Evolutionary conservation across 2,113 vertebrate genomes (phyloP).

Genomic region (Helogale parvula): DNA sequence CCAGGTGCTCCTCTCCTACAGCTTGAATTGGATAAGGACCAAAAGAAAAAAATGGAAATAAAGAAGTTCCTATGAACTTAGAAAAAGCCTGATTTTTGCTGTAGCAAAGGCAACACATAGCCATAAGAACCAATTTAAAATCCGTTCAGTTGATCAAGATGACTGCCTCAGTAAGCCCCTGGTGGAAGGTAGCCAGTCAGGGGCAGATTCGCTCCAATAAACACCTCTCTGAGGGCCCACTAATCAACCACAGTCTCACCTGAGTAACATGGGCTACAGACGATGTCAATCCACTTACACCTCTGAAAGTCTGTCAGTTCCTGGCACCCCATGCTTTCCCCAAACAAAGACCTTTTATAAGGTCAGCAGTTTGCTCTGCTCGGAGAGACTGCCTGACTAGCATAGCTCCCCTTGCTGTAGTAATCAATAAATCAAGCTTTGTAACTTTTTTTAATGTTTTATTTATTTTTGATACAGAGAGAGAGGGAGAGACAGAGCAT

Average conservation of each 20-base stretch:
- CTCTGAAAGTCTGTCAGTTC: not conserved
- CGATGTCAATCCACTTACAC: not conserved
- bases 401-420: not conserved
- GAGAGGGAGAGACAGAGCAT: no score
- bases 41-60: not conserved
- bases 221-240: not conserved
- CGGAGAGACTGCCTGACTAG: not conserved
- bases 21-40: not conserved
- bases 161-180: not conserved
- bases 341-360: not conserved
- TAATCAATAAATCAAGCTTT: not conserved
- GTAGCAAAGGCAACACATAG: not conserved
- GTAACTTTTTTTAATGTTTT: not conserved
- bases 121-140: slow-evolving; percentile 21
- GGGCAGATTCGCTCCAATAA: not conserved
- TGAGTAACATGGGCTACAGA: not conserved
- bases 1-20: not conserved
- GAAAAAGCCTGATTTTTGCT: not conserved
- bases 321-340: not conserved
- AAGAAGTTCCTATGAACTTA: not conserved
- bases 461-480: no score
- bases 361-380: not conserved
- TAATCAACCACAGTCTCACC: not conserved
- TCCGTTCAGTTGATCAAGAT: not conserved
- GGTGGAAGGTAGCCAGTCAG: not conserved